Evolutionary conservation across 2,113 vertebrate genomes (phyloP).

Genomic region (Symphodus melops): DNA sequence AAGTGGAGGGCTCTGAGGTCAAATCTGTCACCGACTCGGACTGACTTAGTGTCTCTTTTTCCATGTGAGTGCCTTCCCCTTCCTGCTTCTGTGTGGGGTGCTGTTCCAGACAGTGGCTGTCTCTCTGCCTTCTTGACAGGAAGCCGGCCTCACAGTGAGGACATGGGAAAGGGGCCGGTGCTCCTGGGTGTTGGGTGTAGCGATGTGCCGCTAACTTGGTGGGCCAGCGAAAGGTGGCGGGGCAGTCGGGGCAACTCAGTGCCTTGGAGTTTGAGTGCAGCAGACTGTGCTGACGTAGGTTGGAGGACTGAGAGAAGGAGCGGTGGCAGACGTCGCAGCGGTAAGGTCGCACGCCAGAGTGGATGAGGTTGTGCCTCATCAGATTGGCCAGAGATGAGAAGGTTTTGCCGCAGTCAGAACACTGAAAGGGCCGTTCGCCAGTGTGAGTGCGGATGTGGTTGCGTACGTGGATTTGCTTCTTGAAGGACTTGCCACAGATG

Average conservation of each 20-base stretch:
- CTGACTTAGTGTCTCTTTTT: background rate
- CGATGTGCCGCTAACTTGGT: conserved; percentile 84
- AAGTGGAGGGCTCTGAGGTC: conserved; percentile 49
- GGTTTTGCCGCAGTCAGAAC: conserved; percentile 89
- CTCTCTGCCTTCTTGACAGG: conserved; percentile 78
- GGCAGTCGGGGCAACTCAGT: conserved; percentile 81
- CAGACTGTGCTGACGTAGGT: conserved; percentile 90
- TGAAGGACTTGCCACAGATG: conserved; percentile 88
- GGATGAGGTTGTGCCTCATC: conserved; percentile 88
- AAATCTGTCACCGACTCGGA: conserved; percentile 1
- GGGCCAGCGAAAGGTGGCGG: conserved; percentile 83
- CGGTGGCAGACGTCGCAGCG: conserved; percentile 88
- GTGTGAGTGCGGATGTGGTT: conserved; percentile 92
- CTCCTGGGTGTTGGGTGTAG: conserved; percentile 78
- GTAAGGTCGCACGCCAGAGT: conserved; percentile 89
- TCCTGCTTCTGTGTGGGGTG: conserved; percentile 59
- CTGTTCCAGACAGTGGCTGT: conserved; percentile 78
- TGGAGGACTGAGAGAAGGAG: conserved; percentile 91
- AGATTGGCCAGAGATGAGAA: conserved; percentile 90
- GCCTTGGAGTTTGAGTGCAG: conserved; percentile 80
- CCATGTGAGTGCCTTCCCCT: background rate
- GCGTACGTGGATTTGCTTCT: conserved; percentile 89
- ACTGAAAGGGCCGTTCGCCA: conserved; percentile 90
- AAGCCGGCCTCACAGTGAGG: conserved; percentile 82
- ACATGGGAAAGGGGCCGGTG: conserved; percentile 83